Conservation (phyloP, 2,797 vertebrate genomes). For the Micropoecilia bifurca region DNA sequence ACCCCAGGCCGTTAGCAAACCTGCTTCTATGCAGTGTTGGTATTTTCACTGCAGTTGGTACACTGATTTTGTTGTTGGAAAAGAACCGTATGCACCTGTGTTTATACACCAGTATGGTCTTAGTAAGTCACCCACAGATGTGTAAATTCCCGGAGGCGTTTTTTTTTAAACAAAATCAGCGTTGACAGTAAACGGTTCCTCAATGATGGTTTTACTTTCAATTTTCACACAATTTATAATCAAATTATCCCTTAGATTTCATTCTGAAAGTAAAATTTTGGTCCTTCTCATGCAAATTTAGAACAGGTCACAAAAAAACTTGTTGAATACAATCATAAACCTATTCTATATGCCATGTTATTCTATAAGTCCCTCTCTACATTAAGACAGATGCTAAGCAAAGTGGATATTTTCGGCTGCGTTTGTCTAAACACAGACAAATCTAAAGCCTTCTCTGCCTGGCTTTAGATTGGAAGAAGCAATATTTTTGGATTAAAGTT, state of each 20-base stretch:
- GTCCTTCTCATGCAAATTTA: not conserved
- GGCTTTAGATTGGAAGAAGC: not conserved
- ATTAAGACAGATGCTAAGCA: not conserved
- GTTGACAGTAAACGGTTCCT: not conserved
- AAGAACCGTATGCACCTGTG: not conserved
- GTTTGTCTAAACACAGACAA: too few species aligned
- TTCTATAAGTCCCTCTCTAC: not conserved
- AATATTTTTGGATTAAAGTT: not conserved
- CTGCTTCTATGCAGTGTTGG: not conserved
- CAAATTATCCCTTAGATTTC: not conserved
- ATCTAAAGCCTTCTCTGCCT: too few species aligned
- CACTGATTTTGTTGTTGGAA: constrained; percentile 2
- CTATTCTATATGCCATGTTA: too few species aligned
- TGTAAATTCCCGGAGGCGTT: not conserved
- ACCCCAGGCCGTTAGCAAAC: not conserved
- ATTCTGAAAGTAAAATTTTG: not conserved
- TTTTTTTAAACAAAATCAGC: not conserved
- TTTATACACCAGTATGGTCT: not conserved
- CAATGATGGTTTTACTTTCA: not conserved
- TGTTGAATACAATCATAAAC: not conserved
- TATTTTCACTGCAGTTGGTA: not conserved
- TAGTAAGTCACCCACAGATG: not conserved
- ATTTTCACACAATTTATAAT: not conserved
- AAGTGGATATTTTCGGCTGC: not conserved
- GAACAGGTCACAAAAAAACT: not conserved